Conservation (phyloP, 2,888 invertebrate genomes). For the Orchesellides sinensis region DNA sequence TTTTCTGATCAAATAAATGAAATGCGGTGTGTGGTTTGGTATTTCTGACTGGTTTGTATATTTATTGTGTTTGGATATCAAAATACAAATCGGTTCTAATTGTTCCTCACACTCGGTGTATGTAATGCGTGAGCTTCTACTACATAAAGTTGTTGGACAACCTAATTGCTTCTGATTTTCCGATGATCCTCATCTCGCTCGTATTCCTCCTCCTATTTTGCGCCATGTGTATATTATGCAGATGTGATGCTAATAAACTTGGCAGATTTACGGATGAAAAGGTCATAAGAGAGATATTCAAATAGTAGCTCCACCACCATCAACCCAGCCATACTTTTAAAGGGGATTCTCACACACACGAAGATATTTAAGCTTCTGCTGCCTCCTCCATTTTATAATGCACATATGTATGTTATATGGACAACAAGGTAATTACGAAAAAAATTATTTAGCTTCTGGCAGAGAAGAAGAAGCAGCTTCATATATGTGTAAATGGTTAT, state of each 20-base stretch:
- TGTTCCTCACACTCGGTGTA: slow-evolving; percentile 30
- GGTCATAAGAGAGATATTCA: slow-evolving; percentile 7
- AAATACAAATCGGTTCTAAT: slow-evolving; percentile 41
- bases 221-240: not conserved
- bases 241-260: slow-evolving; percentile 15
- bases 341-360: too few relatives aligned
- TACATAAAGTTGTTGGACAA: not conserved
- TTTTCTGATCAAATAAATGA: too few relatives aligned
- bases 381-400: not conserved
- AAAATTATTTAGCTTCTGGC: not conserved
- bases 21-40: too few relatives aligned
- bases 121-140: not conserved
- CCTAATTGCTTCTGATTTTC: not conserved
- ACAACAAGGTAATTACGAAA: not conserved
- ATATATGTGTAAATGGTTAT: not conserved
- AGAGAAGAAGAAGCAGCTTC: not conserved
- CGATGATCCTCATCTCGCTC: not conserved
- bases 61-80: slow-evolving; percentile 15
- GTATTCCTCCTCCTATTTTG: not conserved
- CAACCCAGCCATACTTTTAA: not conserved
- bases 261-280: slow-evolving; percentile 39
- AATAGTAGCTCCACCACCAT: not conserved
- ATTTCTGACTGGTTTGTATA: too few relatives aligned
- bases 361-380: not conserved
- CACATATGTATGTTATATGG: not conserved